phyloP scores from a whole-genome alignment of 2,888 invertebrate species.

The Pantelozetes paolii region DNA sequence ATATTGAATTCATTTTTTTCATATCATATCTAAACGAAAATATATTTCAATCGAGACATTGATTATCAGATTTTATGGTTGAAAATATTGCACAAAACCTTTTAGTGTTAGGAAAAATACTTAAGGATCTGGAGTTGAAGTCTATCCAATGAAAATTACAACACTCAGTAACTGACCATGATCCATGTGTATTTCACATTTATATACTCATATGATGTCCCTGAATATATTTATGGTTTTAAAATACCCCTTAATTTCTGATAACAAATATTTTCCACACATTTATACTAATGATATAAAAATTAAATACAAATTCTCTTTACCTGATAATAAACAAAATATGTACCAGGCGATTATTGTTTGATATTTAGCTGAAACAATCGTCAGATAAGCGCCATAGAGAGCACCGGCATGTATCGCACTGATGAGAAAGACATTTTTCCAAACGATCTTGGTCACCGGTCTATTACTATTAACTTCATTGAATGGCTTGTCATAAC shows the following conservation, averaged over 20 bases:
- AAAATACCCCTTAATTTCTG: too few species aligned
- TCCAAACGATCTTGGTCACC: neutral
- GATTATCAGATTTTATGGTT: too few species aligned
- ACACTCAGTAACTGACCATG: too few species aligned
- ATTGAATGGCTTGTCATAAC: neutral
- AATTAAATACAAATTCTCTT: neutral
- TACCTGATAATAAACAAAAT: constrained; percentile 18
- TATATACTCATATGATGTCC: neutral
- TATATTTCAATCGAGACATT: too few species aligned
- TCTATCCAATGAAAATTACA: too few species aligned
- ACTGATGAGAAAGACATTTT: neutral
- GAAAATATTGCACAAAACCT: too few species aligned
- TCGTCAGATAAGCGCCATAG: constrained; percentile 19
- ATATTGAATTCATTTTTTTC: too few species aligned
- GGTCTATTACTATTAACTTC: neutral
- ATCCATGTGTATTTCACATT: too few species aligned
- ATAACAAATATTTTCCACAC: neutral
- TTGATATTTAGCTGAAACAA: constrained; percentile 22
- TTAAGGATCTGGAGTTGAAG: too few species aligned
- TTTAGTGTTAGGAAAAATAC: too few species aligned
- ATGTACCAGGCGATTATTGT: constrained; percentile 7
- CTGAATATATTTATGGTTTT: too few species aligned
- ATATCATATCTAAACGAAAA: too few species aligned
- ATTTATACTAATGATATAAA: neutral
- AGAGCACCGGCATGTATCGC: neutral